Evolutionary conservation across 1,140 invertebrate genomes (phyloP).

Genomic region (Pentalonia nigronervosa): DNA sequence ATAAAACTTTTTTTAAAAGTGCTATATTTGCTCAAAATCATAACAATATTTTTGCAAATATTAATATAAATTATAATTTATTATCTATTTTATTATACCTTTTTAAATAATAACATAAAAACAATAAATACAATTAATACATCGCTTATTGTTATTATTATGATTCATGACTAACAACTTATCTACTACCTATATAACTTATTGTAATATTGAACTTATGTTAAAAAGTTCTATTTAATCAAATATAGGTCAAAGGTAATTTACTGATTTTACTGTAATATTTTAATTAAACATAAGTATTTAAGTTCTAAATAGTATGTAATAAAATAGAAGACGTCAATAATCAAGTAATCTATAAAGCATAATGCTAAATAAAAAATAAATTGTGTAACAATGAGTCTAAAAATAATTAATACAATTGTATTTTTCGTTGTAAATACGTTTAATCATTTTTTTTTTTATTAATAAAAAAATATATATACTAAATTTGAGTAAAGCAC

Average conservation of each 20-base stretch:
- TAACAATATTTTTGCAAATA: too few relatives aligned
- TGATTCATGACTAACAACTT: too few relatives aligned
- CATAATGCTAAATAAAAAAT: neutral
- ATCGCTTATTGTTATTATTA: too few relatives aligned
- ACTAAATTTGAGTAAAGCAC: neutral
- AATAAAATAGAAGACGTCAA: neutral
- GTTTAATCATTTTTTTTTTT: neutral
- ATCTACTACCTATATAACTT: neutral
- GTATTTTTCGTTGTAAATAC: neutral
- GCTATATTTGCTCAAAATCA: too few relatives aligned
- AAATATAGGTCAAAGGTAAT: neutral
- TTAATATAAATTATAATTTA: too few relatives aligned
- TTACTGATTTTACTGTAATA: neutral
- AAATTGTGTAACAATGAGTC: neutral
- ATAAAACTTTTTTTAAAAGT: too few relatives aligned
- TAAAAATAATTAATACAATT: neutral
- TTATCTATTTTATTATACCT: too few relatives aligned
- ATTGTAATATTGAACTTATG: neutral
- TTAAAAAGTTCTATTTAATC: neutral
- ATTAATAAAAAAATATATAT: constrained; percentile 8
- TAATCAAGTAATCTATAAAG: neutral
- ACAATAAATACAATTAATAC: too few relatives aligned
- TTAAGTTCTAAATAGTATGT: neutral
- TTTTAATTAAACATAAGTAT: too few relatives aligned
- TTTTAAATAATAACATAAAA: too few relatives aligned